These are phyloP conservation scores for Antedon mediterranea DNA, from an alignment of 53 echinoderm and acorn worm genomes.

Conservation along the genomic window DNA sequence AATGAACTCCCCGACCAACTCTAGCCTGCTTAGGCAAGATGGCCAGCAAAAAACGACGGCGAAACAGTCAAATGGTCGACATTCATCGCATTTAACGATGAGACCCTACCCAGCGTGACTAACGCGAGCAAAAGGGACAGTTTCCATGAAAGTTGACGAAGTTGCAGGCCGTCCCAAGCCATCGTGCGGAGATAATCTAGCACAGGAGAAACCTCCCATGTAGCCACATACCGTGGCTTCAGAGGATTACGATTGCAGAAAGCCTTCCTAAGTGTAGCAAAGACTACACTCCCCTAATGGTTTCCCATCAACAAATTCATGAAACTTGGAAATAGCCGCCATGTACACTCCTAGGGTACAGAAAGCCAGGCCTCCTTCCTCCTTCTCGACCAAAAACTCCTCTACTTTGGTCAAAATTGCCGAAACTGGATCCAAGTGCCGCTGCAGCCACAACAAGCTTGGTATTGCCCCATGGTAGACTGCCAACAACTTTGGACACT, in stretches of 20 bases:
- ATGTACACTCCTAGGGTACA: conserved; percentile 1
- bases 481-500: background rate
- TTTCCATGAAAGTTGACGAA: background rate
- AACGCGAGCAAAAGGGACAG: conserved; percentile 3
- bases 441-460: background rate
- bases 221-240: background rate
- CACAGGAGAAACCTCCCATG: background rate
- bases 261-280: background rate
- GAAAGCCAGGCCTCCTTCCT: background rate
- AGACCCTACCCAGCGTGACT: background rate
- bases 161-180: background rate
- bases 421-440: conserved; percentile 3
- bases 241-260: background rate
- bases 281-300: background rate
- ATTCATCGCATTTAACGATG: background rate
- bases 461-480: background rate
- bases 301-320: background rate
- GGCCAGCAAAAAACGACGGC: background rate
- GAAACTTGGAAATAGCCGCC: conserved; percentile 3
- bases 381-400: background rate
- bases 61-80: too few species aligned
- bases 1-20: background rate
- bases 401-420: background rate
- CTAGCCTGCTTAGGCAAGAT: background rate
- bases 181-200: background rate